Base-by-base conservation (phyloP, 1,140 invertebrate genomes). In the Brachystomella parvula region DNA sequence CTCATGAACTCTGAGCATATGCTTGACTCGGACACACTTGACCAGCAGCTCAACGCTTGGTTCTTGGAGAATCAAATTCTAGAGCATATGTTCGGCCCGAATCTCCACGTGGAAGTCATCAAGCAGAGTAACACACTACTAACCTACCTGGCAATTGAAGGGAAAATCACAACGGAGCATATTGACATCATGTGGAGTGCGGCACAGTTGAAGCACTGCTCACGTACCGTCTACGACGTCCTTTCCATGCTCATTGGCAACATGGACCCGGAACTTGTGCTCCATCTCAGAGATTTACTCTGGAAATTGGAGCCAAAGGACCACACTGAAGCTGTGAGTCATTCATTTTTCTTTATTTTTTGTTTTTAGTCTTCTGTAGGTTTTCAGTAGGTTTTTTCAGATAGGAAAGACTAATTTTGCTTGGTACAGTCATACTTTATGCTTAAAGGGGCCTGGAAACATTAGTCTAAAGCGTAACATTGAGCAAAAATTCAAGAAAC, bases 121-220 rank as follows among this genome's bases (percentile, higher is more conserved):
- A 96, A 96, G 77, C 92, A 95, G 74, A 93, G 92, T 71, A 93
- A 95, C 76, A 88, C 94, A 69, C 88, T 96, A 57, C 79, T 96
- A 15, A 94, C 92, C 75, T 94, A 96, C 76, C 79, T 96, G 29
- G 93, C 93, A 0, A 88, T 93, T 78, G 92, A 96, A 77, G 88
- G 89, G 39, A 84, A 90, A 64, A 88, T 97, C 21, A 93, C 89
- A 0, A 87, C 90, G 56, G 90, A 92, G 67, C 91, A 97, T 74
- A 87, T 96, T 68, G 91, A 96, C 76, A 85, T 89, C 30, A 93
- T 97, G 53, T 96, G 93, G 93, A 86, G 88, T 74, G 90, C 93
- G 9, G 90, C 91, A 2, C 92, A 96, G 77, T 78, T 96, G 32
- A 96, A 96, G 76, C 93, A 96, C 77, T 96, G 92, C 76, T 87